Evolutionary conservation across 2,888 invertebrate species (phyloP), one percentile per base, ranked within the genome.

Genomic region (Mellilla xanthometata): DNA sequence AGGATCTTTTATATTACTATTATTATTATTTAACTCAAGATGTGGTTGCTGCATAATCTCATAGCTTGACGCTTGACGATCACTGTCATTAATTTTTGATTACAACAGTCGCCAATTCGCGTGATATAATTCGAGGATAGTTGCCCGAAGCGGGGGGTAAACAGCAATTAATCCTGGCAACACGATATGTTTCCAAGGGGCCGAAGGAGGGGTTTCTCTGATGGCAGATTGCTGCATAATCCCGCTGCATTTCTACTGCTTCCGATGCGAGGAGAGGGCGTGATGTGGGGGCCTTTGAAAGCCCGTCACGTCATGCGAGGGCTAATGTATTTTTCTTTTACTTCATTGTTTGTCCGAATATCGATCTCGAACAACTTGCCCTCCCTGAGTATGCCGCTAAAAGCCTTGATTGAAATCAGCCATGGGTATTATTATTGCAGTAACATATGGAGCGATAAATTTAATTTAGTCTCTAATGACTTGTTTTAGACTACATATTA

Each of bases 111-210:
- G 70, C 77, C 79, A 84, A 85, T 85, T 79, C 73, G 72, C 75
- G 76, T 76, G 78, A 78, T 83, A 81, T 78, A 73, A 81, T 78
- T 76, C 65, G 68, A 62, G 69, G 70, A 75, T 76, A 75, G 76
- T 76, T 71, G 76, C 73, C 72, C 54, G 60, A 61, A 69, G 72
- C 65, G 56, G 61, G 79, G 84, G 84, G 82, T 74, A 84, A 87
- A 83, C 77, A 77, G 68, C 87, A 88, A 89, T 89, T 87, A 88
- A 89, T 88, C 81, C 81, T 73, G 73, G 86, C 81, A 81, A 87
- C 80, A 73, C 76, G 86, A 86, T 87, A 83, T 76, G 69, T 69
- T 66, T 59, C 59, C 53, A 56, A 61, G 69, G 62, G 61, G 31
- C 22, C 27, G 33, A 43, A 42, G 42, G 56, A 67, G 74, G 76